Base-by-base conservation (phyloP, 2,888 invertebrate genomes). In the Cerceris rybyensis region DNA sequence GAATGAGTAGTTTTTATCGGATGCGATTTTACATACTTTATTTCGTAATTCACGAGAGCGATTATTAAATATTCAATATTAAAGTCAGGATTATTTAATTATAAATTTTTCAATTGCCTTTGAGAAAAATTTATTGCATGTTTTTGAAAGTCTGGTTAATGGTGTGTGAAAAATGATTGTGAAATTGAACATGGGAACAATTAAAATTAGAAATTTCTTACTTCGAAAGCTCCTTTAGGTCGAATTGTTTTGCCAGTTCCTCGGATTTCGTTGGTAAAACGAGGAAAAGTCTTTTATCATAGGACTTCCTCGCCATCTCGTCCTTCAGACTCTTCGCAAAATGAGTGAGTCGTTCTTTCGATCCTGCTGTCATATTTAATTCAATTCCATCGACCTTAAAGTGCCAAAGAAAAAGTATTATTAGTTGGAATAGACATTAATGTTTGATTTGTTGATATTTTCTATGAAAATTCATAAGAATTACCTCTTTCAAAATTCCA, bases 161-260 rank as follows among this genome's bases (percentile, higher is more conserved):
- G 7, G 57, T 57, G 14, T 7, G 1, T 17, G 17, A 8, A 17
- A 57, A n/a, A 7, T 57, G 4, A 17, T 17, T 2, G 17, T 57
- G 57, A 11, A 7, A 9, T 9, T 50, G n/a, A 50, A 50, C 5
- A 50, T 1, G 11, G 9, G 13, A 6, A 11, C 6, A 11, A 11
- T 11, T 6, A 8, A 46, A 11, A 6, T 46, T 46, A 11, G 11
- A 11, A 1, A n/a, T 52, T 52, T 84, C 92, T 90, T 88, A 93
- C 93, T 96, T 96, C 80, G 94, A 93, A 81, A 96, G 90, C 17
- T 93, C 93, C 86, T 96, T 95, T 82, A 96, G 92, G 89, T 96
- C 95, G 89, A 95, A 96, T 85, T 95, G 95, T 92, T 96, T 96
- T 8, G 95, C 96, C 75, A 96, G 90, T 11, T 94, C 93, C 84